Evolutionary conservation across 2,797 vertebrate genomes (phyloP), one percentile per base, ranked within the genome.

Genomic region (Enteromius viviparus): DNA sequence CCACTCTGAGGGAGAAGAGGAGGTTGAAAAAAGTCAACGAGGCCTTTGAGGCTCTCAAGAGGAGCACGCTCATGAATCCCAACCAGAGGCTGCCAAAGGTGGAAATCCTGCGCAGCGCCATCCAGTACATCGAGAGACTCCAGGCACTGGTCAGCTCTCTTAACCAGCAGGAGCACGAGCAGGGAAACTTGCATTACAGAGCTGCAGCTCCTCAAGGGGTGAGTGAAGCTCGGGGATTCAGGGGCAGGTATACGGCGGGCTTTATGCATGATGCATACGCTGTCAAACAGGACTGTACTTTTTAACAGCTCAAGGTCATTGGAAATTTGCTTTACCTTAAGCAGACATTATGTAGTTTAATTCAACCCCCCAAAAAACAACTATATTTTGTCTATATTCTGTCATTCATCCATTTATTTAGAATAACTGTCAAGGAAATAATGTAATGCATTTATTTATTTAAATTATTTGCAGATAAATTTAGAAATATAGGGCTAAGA

Each of bases 11-110:
- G 76, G 98, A 99, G 93, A 99, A 99, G 87, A 94, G 98, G 84
- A 86, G 98, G 4, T 92, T 99, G 88, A 99, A 99, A 93, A 99
- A 99, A 91, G 98, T 99, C 87, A 99, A 99, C 0, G 98, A 99
- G 91, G 98, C 97, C 49, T 99, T 99, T 1, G 98, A 99, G 87
- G 98, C 98, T 1, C 91, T 99, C 83, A 99, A 99, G 89, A 94
- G 97, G 89, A 99, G 97, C 95, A 98, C 98, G 23, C 91, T 99
- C 87, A 96, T 98, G 91, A 99, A 99, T 93, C 98, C 98, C 89
- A 99, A 98, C 93, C 98, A 99, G 93, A 93, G 97, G 88, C 96
- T 99, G 94, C 98, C 98, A 89, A 99, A 99, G 90, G 98, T 99
- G 93, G 98, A 99, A 93, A 99, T 99, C 92, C 93, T 99, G 91